Base-by-base conservation (phyloP, 2,888 invertebrate genomes). In the Drosophila mimica region DNA sequence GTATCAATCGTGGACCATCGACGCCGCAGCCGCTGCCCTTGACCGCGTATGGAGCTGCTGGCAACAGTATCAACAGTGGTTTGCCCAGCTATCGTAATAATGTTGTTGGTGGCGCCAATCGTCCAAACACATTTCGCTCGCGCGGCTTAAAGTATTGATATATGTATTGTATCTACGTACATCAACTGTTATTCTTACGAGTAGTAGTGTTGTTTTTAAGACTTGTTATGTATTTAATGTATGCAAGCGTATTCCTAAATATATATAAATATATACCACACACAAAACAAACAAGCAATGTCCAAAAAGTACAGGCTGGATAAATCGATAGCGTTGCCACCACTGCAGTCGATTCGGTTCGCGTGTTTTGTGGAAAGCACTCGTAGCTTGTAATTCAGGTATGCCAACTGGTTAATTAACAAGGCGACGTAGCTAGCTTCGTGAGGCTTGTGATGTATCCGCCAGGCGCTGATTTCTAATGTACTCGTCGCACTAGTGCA, bases 101-200 rank as follows among this genome's bases (percentile, higher is more conserved):
- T 46, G 53, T 53, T 2, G 86, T 88, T 65, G 84, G 79, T 31
- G 51, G 70, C 20, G 69, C 64, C 40, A 87, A 85, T 70, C 84
- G 80, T 70, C 88, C 86, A 31, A 91, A 91, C 59, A 74, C 70
- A 40, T 81, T 83, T 61, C 82, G 93, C 60, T 92, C 92, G 43
- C 92, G 92, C 70, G 92, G 92, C 60, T 85, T 93, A 71, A 92
- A 92, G 81, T 92, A 92, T 84, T 93, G 79, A 88, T 40, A 31
- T 30, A 40, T 56, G 28, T 38, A n/a, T 17, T 15, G 9, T 49
- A 17, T 49, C 46, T 57, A 30, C 20, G 38, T 60, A 52, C 33
- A 66, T 38, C 30, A 52, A 74, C 48, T 64, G 33, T 64, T 66
- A 64, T 54, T 57, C 60, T 69, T 66, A 74, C 46, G 64, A 70